Base-by-base conservation (phyloP, 1,140 invertebrate genomes). In the Rhysida immarginata region DNA sequence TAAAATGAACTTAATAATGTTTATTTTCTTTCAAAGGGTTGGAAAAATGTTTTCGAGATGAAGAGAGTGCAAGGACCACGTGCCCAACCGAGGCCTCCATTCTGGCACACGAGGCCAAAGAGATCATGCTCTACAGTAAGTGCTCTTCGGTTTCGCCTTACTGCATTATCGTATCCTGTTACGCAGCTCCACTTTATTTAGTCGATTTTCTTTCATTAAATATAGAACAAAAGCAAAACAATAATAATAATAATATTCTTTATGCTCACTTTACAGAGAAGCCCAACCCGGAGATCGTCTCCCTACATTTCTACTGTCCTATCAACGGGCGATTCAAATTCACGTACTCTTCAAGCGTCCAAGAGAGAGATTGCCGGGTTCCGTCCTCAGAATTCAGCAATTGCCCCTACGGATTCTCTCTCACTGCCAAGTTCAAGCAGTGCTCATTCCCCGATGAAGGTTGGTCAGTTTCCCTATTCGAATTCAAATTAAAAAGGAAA, bases 311-410 rank as follows among this genome's bases (percentile, higher is more conserved):
- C 56, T 83, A 80, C 62, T 84, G 81, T 53, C 80, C 81, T 2
- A 74, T 83, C 53, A 75, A 76, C 42, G 81, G 81, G 16, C 75
- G 75, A 53, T 84, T 77, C 66, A 73, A 74, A 49, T 77, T 81
- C 58, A 77, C 72, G 18, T 83, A 82, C 61, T 74, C 71, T 42
- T 66, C 75, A 2, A 76, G 77, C 56, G 75, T 77, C 58, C 72
- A 73, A 2, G 71, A 74, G 13, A 69, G 68, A 24, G 76, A 78
- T 57, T 81, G 79, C 61, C 70, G 65, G 16, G 70, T 69, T 1
- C 73, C 74, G 26, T 71, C 71, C 1, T 83, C 81, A 0, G 74
- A 75, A 57, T 61, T 82, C 1, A 73, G 75, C 60, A 81, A 81
- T 57, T 83, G 81, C 63, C 79, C 79, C n/a, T 73, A 76, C 56